Evolutionary conservation across 2,113 vertebrate species (phyloP), one percentile per base, ranked within the genome.

Genomic region (Hemicordylus capensis): DNA sequence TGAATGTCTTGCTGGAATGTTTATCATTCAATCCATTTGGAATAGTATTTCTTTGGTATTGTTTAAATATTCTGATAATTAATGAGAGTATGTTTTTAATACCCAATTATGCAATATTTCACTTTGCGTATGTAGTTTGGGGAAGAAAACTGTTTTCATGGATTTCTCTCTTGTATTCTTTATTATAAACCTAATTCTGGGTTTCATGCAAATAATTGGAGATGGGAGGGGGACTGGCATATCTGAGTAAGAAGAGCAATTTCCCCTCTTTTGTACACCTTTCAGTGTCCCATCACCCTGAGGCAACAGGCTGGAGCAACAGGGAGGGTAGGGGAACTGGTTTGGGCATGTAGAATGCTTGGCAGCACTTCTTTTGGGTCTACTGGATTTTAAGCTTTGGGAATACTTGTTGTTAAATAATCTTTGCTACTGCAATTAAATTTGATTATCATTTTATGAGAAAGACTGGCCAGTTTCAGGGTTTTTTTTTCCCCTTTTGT

Each of bases 81-180:
- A 37, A 76, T 15, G 17, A 26, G 12, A 15, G 24, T 12, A 39
- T 54, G 17, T 58, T 59, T n/a, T 39, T 59, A 17, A 24, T 34
- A 9, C 8, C 48, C 14, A 56, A 19, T 56, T 37, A 34, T 12
- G 7, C 4, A n/a, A 19, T 58, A 56, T 76, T 76, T 76, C 17
- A 34, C 42, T n/a, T 54, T 14, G 22, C 8, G 34, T 7, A 4
- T 42, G 34, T 42, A 11, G 4, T 58, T 59, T 76, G n/a, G 22
- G 54, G 56, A 76, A 76, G 3, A 12, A 39, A 76, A 5, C 2
- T 2, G 77, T 61, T 63, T 54, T 73, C 15, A 1, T 70, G 39
- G 87, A 76, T 87, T 42, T 85, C 26, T 81, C 72, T 76, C 42
- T 70, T 76, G 22, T 11, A 31, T 88, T 63, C 14, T 81, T 88